These are phyloP conservation scores for Drosophila yooni DNA, from an alignment of 2,888 invertebrate genomes.

Conservation along the genomic window DNA sequence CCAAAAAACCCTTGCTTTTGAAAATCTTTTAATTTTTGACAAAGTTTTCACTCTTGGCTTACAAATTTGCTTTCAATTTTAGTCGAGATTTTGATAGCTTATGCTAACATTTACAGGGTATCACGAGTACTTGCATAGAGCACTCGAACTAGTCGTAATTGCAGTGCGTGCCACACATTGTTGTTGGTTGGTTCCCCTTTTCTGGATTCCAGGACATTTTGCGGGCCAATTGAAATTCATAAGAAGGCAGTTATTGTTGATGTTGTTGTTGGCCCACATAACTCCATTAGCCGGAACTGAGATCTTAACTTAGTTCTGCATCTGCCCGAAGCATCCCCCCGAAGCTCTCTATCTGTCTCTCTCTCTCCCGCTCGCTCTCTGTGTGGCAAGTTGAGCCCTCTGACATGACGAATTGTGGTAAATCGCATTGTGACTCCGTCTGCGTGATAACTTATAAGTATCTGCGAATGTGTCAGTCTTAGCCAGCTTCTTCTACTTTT, in stretches of 20 bases:
- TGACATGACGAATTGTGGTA: constrained; percentile 76
- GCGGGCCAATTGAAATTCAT: constrained; percentile 76
- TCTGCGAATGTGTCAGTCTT: constrained; percentile 11
- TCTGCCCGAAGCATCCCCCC: neutral
- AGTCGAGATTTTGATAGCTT: neutral
- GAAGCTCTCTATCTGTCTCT: neutral
- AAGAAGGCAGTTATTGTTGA: constrained; percentile 54
- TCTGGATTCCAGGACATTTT: constrained; percentile 40
- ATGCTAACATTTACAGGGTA: constrained; percentile 18
- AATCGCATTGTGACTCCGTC: constrained; percentile 46
- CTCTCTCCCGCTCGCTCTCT: neutral
- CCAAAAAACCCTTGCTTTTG: too few relatives aligned
- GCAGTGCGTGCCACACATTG: constrained; percentile 28
- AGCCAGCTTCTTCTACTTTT: constrained; percentile 23
- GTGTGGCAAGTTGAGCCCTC: constrained; percentile 30
- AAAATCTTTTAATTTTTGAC: too few relatives aligned
- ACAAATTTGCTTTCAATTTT: too few relatives aligned
- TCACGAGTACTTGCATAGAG: neutral
- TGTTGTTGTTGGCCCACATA: constrained; percentile 24
- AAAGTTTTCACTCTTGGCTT: too few relatives aligned
- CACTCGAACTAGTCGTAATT: constrained; percentile 17
- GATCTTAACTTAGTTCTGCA: constrained; percentile 37
- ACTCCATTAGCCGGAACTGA: constrained; percentile 71
- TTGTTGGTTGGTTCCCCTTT: constrained; percentile 3
- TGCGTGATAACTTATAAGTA: constrained; percentile 2